These are phyloP conservation scores for Phataginus tricuspis DNA, from an alignment of 2,797 vertebrate species.

Conservation along the genomic window DNA sequence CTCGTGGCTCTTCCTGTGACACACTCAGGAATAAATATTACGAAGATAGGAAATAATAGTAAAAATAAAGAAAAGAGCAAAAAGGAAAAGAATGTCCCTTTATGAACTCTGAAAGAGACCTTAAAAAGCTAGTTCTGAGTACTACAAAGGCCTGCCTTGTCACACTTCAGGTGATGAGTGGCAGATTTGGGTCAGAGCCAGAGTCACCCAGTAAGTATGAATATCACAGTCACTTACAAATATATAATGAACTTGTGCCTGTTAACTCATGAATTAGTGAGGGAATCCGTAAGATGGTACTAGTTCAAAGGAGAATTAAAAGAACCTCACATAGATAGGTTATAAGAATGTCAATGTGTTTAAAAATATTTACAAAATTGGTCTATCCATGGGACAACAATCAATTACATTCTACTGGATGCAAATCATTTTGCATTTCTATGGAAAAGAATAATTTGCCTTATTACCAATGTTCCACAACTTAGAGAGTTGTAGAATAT, in stretches of 20 bases:
- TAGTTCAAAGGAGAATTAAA: constrained; percentile 36
- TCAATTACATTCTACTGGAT: background rate
- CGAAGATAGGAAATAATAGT: constrained; percentile 64
- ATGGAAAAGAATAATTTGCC: constrained; percentile 16
- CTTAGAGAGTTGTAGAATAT: background rate
- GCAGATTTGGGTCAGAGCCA: background rate
- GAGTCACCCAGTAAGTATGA: background rate
- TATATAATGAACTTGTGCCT: background rate
- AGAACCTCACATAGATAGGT: background rate
- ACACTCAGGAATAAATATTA: constrained; percentile 50
- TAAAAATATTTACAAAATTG: constrained; percentile 25
- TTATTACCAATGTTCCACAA: background rate
- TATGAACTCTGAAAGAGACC: constrained; percentile 36
- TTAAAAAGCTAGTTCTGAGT: constrained; percentile 5
- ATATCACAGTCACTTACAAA: constrained; percentile 38
- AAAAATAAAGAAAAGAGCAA: constrained; percentile 63
- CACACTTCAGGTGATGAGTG: background rate
- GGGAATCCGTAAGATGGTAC: background rate
- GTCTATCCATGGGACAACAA: background rate
- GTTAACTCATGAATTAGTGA: background rate
- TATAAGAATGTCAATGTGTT: background rate
- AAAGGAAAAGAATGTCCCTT: constrained; percentile 57
- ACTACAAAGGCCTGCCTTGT: background rate
- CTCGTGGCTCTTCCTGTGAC: constrained; percentile 23
- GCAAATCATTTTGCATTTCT: background rate